Evolutionary conservation across 1,140 invertebrate species (phyloP), one percentile per base, ranked within the genome.

Genomic region (Philopotamus ludificatus): DNA sequence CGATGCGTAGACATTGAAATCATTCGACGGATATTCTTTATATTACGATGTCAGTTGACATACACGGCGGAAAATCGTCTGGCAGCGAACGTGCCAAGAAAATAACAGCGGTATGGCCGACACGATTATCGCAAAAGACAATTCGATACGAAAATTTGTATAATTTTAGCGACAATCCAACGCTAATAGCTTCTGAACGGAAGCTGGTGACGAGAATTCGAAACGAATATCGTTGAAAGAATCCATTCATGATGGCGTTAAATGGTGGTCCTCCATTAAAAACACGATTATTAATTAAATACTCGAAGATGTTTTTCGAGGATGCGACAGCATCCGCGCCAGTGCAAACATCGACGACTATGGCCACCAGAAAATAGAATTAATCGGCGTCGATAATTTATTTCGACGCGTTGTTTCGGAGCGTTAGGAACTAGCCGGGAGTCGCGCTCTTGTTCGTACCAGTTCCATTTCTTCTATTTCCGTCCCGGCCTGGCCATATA

Each of bases 381-480:
- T 7, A 34, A 34, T 34, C 28, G 28, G 28, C 12, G 28, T 12
- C 28, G 28, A n/a, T n/a, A n/a, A n/a, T n/a, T n/a, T n/a, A 34
- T 34, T 34, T 34, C 4, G 28, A 34, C 4, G 28, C 28, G n/a
- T n/a, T n/a, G n/a, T n/a, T n/a, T n/a, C n/a, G n/a, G n/a, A n/a
- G n/a, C n/a, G n/a, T n/a, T n/a, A 34, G 28, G 15, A 57, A 21
- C 26, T 53, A 23, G 50, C 22, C n/a, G 50, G 1, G 21, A 7
- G 22, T 18, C 23, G 50, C 21, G 50, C 23, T 34, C 4, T 34
- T 34, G 28, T 34, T 34, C 12, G 28, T 34, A 34, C 53, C 55
- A 21, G 57, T 57, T 25, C 57, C 57, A 60, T 60, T 60, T 60
- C 57, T 60, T 60, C 57, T 60, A 60, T 60, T 60, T 60, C 57